These are phyloP conservation scores for Odobenus rosmarus DNA, from an alignment of 2,113 vertebrate species.

Conservation along the genomic window DNA sequence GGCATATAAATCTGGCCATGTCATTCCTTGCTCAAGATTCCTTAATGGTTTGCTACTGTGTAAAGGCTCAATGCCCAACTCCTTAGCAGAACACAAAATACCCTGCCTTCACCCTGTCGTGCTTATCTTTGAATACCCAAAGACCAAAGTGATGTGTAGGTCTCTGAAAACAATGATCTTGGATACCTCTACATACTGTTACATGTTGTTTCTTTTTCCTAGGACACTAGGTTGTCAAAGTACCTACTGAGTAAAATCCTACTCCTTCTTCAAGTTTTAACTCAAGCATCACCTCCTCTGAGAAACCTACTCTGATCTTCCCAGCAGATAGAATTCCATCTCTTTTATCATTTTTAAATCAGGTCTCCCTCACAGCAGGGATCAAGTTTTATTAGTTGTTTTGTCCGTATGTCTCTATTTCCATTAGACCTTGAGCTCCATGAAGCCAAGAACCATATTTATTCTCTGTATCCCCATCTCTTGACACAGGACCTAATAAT, in stretches of 20 bases:
- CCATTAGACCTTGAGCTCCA: background rate
- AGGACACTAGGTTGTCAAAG: background rate
- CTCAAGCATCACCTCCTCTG: background rate
- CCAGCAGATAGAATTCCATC: background rate
- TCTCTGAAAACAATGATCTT: background rate
- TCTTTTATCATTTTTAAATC: background rate
- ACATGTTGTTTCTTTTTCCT: background rate
- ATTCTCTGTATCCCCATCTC: background rate
- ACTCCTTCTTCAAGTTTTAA: background rate
- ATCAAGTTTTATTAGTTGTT: background rate
- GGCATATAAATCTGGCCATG: background rate
- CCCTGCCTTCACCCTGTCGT: background rate
- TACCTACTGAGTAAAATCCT: background rate
- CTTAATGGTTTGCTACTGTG: background rate
- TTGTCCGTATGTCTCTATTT: background rate
- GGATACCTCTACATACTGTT: background rate
- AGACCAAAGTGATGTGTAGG: background rate
- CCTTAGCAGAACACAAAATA: background rate
- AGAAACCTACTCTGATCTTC: background rate
- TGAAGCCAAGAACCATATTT: background rate
- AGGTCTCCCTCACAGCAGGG: background rate
- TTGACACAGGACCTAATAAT: background rate
- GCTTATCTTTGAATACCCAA: conserved; percentile 7
- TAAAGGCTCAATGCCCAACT: background rate
- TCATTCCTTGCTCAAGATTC: background rate